Conservation (phyloP, 30 jellyfish, hydroid and myxozoan species). For the Aurelia aurita region DNA sequence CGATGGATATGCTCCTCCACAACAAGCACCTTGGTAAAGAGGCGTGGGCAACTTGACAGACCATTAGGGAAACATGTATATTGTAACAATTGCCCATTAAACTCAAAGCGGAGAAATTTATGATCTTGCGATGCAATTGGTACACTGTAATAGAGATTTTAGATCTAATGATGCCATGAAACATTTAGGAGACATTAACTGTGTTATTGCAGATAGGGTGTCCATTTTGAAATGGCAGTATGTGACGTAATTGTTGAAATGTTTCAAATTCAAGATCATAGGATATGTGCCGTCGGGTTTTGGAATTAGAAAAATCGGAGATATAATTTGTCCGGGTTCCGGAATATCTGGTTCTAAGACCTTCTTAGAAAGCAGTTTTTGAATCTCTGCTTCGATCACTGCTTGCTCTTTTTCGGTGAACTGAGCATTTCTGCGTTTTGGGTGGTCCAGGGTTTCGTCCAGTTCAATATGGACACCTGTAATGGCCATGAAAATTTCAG, state of each 20-base stretch:
- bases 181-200: too few species aligned
- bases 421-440: too few species aligned
- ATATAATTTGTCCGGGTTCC: neutral
- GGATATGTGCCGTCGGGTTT: neutral
- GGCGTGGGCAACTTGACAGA: constrained; percentile 35
- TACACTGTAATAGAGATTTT: too few species aligned
- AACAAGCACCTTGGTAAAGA: constrained; percentile 33
- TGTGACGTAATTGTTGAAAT: too few species aligned
- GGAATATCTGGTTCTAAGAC: neutral
- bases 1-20: too few species aligned
- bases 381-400: too few species aligned
- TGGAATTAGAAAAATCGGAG: neutral
- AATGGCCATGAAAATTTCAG: constrained; percentile 1
- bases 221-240: too few species aligned
- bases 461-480: neutral
- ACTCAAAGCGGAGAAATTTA: constrained; percentile 4
- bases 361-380: neutral
- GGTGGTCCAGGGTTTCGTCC: neutral
- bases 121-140: constrained; percentile 10
- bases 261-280: too few species aligned
- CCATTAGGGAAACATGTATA: constrained; percentile 40
- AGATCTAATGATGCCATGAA: too few species aligned
- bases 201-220: too few species aligned
- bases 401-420: neutral
- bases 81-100: neutral